Percentiles rank a stretch among this genome's conserved stretches.
These are phyloP conservation scores for Nesidiocoris tenuis DNA, from an alignment of 2,888 invertebrate species.

Conservation along the genomic window DNA sequence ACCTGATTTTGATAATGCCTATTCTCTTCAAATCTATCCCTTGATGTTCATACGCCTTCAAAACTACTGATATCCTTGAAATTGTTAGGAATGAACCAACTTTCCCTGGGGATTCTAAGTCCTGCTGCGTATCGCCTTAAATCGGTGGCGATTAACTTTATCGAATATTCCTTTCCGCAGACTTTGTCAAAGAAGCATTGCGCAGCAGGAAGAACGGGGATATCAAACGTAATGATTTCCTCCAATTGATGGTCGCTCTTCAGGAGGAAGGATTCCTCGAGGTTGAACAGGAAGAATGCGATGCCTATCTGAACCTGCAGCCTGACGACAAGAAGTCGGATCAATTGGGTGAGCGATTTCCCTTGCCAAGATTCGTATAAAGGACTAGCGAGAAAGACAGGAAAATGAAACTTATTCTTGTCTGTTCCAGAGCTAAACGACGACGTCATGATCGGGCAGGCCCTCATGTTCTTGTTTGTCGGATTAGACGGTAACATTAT, in stretches of 20 bases:
- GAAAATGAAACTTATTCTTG: neutral
- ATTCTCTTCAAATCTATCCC: too few relatives aligned
- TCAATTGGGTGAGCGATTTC: conserved; percentile 10
- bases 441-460: conserved; percentile 13
- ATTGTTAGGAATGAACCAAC: too few relatives aligned
- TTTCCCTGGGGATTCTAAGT: too few relatives aligned
- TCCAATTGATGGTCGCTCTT: conserved; percentile 31
- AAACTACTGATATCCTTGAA: too few relatives aligned
- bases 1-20: too few relatives aligned
- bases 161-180: too few relatives aligned
- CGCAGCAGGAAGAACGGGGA: neutral
- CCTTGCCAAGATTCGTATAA: neutral
- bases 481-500: conserved; percentile 2
- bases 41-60: too few relatives aligned
- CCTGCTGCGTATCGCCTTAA: too few relatives aligned
- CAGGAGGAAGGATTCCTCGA: conserved; percentile 35
- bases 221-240: conserved; percentile 26
- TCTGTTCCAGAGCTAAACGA: conserved; percentile 5
- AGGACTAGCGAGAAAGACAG: too few relatives aligned
- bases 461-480: conserved; percentile 8
- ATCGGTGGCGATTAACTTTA: too few relatives aligned
- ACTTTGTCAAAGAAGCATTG: conserved; percentile 16
- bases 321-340: conserved; percentile 11
- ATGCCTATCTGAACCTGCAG: conserved; percentile 18
- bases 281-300: conserved; percentile 12